These are phyloP conservation scores for Neolamprologus falcicula DNA, from an alignment of 2,113 vertebrate genomes.

Conservation along the genomic window DNA sequence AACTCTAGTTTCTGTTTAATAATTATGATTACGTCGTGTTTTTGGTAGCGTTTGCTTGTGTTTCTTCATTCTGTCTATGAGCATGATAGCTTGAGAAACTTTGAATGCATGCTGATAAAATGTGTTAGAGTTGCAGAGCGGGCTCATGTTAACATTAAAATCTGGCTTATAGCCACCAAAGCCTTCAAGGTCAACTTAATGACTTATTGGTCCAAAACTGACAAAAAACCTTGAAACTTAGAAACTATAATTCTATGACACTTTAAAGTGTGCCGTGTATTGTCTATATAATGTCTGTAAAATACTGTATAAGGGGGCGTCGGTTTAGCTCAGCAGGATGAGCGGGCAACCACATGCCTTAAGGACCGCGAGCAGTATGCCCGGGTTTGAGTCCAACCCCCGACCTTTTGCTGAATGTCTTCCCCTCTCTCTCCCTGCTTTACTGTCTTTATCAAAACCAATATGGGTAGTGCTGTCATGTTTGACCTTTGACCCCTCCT, in stretches of 20 bases:
- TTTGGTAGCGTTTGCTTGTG: not conserved
- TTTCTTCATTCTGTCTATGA: not conserved
- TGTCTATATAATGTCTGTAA: not conserved
- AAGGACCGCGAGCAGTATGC: not conserved
- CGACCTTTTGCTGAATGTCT: fast-evolving
- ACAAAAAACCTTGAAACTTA: not conserved
- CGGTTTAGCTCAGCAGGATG: not conserved
- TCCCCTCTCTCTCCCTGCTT: not conserved
- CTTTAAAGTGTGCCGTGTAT: fast-evolving
- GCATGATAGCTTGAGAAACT: not conserved
- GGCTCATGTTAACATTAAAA: not conserved
- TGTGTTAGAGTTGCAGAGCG: not conserved
- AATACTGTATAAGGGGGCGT: not conserved
- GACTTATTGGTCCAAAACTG: not conserved
- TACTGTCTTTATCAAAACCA: not conserved
- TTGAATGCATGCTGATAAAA: not conserved
- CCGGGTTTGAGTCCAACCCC: not conserved
- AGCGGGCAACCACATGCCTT: not conserved
- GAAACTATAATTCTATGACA: not conserved
- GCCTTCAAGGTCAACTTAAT: not conserved
- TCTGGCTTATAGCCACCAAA: not conserved
- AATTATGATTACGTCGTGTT: not conserved
- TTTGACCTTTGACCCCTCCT: not conserved
- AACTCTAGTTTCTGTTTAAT: not conserved
- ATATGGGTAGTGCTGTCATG: not conserved